These are phyloP conservation scores for Sinocyclocheilus anophthalmus DNA, from an alignment of 2,113 vertebrate genomes.

Conservation along the genomic window DNA sequence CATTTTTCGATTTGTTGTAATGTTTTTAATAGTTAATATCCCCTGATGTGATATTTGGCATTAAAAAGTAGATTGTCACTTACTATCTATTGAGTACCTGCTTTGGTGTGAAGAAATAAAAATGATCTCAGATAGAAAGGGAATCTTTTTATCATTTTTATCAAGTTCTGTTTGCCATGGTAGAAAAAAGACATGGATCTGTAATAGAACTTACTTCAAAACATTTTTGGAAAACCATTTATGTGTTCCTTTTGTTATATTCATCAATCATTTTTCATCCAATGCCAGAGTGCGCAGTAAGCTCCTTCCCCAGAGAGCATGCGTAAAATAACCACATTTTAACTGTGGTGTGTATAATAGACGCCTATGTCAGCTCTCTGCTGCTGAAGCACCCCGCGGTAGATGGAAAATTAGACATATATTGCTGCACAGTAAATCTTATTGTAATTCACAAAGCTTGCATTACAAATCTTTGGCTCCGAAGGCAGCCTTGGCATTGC, in stretches of 20 bases:
- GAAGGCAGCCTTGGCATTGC: slow-evolving; percentile 69
- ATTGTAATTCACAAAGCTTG: slow-evolving; percentile 79
- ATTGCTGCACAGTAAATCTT: slow-evolving; percentile 79
- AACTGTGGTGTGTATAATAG: slow-evolving; percentile 73
- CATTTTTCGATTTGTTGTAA: neutral
- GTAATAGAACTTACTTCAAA: slow-evolving; percentile 55
- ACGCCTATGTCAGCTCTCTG: slow-evolving; percentile 72
- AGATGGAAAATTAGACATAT: slow-evolving; percentile 82
- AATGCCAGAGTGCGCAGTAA: slow-evolving; percentile 67
- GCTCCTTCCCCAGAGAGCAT: slow-evolving; percentile 68
- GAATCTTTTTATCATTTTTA: slow-evolving; percentile 26
- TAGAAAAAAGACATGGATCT: slow-evolving; percentile 43
- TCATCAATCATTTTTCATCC: slow-evolving; percentile 69
- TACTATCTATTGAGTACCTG: neutral
- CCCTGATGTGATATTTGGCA: neutral
- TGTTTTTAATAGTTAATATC: neutral
- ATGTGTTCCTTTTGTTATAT: slow-evolving; percentile 67
- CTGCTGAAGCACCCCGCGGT: slow-evolving; percentile 75
- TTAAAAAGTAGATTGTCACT: slow-evolving; percentile 11
- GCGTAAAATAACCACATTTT: slow-evolving; percentile 71
- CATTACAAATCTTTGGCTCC: slow-evolving; percentile 70
- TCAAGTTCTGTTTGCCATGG: slow-evolving; percentile 36
- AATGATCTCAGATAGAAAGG: neutral
- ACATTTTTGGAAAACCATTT: slow-evolving; percentile 65
- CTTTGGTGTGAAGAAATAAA: slow-evolving; percentile 10